These are phyloP conservation scores for Pipra filicauda DNA, from an alignment of 2,113 vertebrate genomes.

Conservation along the genomic window DNA sequence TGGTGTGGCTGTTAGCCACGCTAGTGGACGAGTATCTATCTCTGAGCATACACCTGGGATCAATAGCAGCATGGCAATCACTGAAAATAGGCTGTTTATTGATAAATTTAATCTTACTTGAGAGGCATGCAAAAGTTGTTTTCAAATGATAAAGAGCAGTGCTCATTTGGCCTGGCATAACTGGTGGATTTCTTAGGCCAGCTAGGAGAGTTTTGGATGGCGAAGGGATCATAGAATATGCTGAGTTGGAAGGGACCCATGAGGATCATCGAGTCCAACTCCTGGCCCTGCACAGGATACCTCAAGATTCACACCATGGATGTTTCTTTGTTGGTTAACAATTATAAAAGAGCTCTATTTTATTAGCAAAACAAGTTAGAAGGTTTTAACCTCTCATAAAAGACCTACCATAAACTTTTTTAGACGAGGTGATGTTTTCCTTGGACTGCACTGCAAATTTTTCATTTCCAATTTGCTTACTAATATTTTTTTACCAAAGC, in stretches of 20 bases:
- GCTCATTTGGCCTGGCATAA: not conserved
- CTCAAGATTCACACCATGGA: not conserved
- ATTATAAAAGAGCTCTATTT: not conserved
- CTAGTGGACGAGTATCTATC: accelerated
- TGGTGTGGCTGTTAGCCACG: accelerated
- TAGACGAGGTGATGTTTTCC: not conserved
- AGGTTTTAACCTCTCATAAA: not conserved
- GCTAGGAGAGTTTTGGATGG: not conserved
- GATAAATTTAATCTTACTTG: not conserved
- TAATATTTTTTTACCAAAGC: not conserved
- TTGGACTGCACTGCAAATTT: not conserved
- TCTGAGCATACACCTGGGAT: not conserved
- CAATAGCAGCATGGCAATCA: not conserved
- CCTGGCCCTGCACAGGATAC: not conserved
- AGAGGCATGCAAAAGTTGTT: not conserved
- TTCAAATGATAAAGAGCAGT: not conserved
- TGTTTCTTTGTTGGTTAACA: not conserved
- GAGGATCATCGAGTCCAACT: not conserved
- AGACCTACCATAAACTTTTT: not conserved
- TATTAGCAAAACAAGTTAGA: not conserved
- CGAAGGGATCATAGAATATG: not conserved
- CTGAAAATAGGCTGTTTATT: not conserved
- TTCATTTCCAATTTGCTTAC: not conserved
- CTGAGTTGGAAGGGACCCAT: not conserved
- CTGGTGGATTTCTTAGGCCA: not conserved